Evolutionary conservation across 1,140 invertebrate genomes (phyloP).

Genomic region (Formica selysi): DNA sequence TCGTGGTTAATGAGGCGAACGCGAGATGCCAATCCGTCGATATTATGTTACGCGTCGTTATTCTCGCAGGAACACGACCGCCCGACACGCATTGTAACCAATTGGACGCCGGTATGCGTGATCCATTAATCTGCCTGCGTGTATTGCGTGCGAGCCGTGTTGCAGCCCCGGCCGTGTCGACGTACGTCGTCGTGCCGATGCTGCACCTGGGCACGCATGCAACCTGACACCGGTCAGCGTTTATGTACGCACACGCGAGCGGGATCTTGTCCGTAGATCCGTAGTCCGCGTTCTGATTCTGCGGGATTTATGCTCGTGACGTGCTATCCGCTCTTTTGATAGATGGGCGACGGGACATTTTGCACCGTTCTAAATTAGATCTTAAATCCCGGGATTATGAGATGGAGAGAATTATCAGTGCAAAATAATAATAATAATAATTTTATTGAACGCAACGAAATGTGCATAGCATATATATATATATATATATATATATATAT

Average conservation of each 20-base stretch:
- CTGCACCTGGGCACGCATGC: constrained; percentile 66
- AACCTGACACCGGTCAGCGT: constrained; percentile 62
- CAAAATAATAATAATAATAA: too few relatives aligned
- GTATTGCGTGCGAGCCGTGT: constrained; percentile 15
- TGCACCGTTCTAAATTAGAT: not conserved
- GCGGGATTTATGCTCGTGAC: constrained; percentile 63
- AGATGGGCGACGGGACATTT: not conserved
- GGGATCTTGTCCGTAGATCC: constrained; percentile 53
- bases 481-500: too few relatives aligned
- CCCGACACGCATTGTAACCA: constrained; percentile 71
- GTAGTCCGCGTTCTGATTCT: constrained; percentile 56
- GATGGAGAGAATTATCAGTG: not conserved
- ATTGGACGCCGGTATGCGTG: constrained; percentile 58
- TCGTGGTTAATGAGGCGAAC: constrained; percentile 70
- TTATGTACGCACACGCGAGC: constrained; percentile 40
- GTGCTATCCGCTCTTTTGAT: constrained; percentile 61
- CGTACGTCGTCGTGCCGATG: constrained; percentile 24
- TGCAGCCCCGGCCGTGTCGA: not conserved
- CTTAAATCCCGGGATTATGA: not conserved
- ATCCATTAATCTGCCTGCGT: constrained; percentile 70
- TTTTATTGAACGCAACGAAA: too few relatives aligned
- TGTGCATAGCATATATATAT: too few relatives aligned
- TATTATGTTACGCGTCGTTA: constrained; percentile 76
- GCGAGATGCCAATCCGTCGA: constrained; percentile 76
- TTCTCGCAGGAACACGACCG: constrained; percentile 66